Percentiles rank a stretch among this genome's conserved stretches.
Evolutionary conservation across 2,113 vertebrate species (phyloP).

Genomic region (Ctenomys sociabilis): DNA sequence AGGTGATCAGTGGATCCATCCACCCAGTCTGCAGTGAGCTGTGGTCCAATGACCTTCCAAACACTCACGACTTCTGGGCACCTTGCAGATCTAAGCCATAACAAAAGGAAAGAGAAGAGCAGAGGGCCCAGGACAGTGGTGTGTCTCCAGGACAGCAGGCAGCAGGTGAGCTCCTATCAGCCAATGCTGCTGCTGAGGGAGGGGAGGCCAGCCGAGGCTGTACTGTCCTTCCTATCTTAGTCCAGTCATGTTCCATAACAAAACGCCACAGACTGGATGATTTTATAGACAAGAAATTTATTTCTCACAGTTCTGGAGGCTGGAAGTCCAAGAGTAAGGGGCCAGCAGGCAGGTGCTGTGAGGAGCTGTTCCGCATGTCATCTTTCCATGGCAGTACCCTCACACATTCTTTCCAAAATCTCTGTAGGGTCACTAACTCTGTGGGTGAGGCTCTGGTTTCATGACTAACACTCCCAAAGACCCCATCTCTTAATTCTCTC

Average conservation of each 20-base stretch:
- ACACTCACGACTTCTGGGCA: not conserved
- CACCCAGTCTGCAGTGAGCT: too few relatives aligned
- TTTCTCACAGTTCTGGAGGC: not conserved
- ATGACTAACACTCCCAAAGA: not conserved
- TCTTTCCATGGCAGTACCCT: too few relatives aligned
- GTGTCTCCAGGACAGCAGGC: not conserved
- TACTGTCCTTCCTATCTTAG: not conserved
- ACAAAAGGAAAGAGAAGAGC: not conserved
- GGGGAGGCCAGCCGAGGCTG: not conserved
- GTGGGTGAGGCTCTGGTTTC: not conserved
- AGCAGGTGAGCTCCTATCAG: fast-evolving
- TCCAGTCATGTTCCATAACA: not conserved
- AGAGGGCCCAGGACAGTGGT: not conserved
- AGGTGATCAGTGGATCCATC: not conserved
- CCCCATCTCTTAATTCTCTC: not conserved
- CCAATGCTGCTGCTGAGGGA: too few relatives aligned
- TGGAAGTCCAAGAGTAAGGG: not conserved
- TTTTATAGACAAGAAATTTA: not conserved
- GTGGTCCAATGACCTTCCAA: not conserved
- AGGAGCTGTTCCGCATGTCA: not conserved
- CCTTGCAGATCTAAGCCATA: not conserved
- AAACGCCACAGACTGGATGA: not conserved
- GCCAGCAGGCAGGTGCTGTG: too few relatives aligned
- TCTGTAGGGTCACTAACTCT: not conserved
- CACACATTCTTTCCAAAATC: not conserved